Evolutionary conservation across 2,113 vertebrate species (phyloP).

Genomic region (Sceloporus undulatus): DNA sequence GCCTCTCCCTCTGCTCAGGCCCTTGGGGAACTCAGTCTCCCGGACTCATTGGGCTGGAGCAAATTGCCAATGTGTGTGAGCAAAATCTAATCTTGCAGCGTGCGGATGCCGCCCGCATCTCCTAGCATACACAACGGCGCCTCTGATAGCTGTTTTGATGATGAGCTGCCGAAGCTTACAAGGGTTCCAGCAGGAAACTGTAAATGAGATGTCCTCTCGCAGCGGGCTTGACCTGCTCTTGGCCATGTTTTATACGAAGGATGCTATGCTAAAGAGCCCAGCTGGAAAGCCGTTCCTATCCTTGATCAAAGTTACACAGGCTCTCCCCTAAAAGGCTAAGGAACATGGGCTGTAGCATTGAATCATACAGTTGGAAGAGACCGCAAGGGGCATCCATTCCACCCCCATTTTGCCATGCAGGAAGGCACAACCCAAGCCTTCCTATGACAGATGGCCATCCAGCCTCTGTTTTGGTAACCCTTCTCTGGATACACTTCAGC

Average conservation of each 20-base stretch:
- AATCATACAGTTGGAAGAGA: too few species aligned
- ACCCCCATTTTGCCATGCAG: too few species aligned
- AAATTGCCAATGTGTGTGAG: slow-evolving; percentile 32
- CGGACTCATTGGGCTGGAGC: slow-evolving; percentile 51
- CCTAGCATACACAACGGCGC: slow-evolving; percentile 8
- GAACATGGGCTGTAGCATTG: too few species aligned
- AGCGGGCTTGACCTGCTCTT: slow-evolving; percentile 19
- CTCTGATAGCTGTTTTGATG: slow-evolving; percentile 68
- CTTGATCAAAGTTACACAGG: neutral
- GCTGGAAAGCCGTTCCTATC: slow-evolving; percentile 54
- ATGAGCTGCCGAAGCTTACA: slow-evolving; percentile 55
- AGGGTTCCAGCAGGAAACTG: slow-evolving; percentile 61
- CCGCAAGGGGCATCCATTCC: too few species aligned
- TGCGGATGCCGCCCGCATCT: neutral
- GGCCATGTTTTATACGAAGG: slow-evolving; percentile 61
- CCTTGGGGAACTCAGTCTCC: slow-evolving; percentile 51
- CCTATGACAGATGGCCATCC: too few species aligned
- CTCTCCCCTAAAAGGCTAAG: neutral
- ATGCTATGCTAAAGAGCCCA: slow-evolving; percentile 24
- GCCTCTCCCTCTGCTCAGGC: slow-evolving; percentile 32
- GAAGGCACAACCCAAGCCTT: too few species aligned
- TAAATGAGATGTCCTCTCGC: slow-evolving; percentile 68
- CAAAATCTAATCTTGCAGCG: slow-evolving; percentile 40
- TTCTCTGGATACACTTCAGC: too few species aligned
- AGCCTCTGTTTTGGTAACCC: too few species aligned